Evolutionary conservation across 2,113 vertebrate species (phyloP).

Genomic region (Sapayoa aenigma): DNA sequence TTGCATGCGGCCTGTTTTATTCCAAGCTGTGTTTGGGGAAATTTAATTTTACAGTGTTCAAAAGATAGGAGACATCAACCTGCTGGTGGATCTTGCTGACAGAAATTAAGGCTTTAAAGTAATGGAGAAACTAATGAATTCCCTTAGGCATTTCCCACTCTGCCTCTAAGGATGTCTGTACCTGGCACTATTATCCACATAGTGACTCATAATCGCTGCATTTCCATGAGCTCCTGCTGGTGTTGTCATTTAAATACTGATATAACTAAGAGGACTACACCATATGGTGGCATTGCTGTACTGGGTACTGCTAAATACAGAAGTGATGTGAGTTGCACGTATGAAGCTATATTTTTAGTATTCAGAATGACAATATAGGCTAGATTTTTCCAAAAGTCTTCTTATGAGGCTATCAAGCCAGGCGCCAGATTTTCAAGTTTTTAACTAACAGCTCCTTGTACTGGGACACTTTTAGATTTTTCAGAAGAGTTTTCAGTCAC

Average conservation of each 20-base stretch:
- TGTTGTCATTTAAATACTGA: conserved; percentile 38
- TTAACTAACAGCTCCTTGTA: neutral
- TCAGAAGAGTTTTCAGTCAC: neutral
- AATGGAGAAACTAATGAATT: neutral
- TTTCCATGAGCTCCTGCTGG: neutral
- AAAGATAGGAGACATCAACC: neutral
- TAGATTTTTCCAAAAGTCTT: neutral
- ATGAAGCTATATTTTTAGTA: conserved; percentile 45
- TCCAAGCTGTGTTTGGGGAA: neutral
- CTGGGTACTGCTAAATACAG: conserved; percentile 36
- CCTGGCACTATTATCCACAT: neutral
- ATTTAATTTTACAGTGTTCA: neutral
- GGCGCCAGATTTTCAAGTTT: neutral
- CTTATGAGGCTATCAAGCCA: neutral
- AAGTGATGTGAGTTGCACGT: neutral
- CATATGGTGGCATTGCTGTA: conserved; percentile 64
- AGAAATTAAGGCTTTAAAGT: neutral
- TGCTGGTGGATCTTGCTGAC: neutral
- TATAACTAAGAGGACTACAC: neutral
- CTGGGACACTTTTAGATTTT: neutral
- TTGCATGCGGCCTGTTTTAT: neutral
- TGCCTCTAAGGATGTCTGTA: neutral
- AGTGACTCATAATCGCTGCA: neutral
- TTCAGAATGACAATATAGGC: neutral
- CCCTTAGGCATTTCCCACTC: neutral